Conservation (phyloP, 2,797 vertebrate species). For the Coendou prehensilis region DNA sequence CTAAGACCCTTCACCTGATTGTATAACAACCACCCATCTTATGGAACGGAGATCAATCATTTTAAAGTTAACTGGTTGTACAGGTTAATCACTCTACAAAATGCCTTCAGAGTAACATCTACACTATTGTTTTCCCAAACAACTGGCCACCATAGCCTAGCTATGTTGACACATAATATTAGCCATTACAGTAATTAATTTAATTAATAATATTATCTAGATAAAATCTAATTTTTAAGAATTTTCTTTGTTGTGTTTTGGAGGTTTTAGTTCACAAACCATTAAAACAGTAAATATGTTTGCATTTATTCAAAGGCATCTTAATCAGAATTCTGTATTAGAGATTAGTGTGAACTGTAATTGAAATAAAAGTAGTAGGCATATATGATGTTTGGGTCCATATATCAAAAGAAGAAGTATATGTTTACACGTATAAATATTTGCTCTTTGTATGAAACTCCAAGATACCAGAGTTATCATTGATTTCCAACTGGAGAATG, state of each 20-base stretch:
- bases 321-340: not conserved
- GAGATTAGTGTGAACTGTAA: not conserved
- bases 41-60: not conserved
- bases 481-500: constrained; percentile 11
- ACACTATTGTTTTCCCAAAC: not conserved
- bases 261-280: constrained; percentile 21
- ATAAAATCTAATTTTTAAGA: constrained; percentile 25
- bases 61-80: not conserved
- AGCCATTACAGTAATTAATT: not conserved
- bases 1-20: not conserved
- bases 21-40: not conserved
- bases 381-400: not conserved
- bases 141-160: not conserved
- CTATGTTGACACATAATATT: not conserved
- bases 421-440: not conserved
- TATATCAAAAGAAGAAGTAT: not conserved
- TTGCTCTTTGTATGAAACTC: constrained; percentile 13
- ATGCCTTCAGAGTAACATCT: not conserved
- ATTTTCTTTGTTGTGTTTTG: not conserved
- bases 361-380: not conserved
- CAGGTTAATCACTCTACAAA: constrained; percentile 1
- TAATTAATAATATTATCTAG: constrained; percentile 9
- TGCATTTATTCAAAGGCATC: not conserved
- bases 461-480: not conserved
- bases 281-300: constrained; percentile 4